Evolutionary conservation across 1,140 invertebrate species (phyloP).

Genomic region (Theocolax elegans): DNA sequence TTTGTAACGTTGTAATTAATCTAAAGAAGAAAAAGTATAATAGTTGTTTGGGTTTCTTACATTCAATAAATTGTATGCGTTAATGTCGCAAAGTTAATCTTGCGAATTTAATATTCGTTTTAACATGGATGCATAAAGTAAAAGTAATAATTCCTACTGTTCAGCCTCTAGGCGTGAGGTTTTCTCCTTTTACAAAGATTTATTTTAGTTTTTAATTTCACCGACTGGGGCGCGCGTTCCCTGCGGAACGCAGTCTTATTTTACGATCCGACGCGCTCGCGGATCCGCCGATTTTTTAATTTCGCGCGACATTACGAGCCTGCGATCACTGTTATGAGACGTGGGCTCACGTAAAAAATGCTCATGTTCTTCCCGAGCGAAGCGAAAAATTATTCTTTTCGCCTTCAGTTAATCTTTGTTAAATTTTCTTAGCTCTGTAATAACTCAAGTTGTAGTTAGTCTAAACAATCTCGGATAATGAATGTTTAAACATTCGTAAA

Average conservation of each 20-base stretch:
- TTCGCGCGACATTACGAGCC: background rate
- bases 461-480: no score
- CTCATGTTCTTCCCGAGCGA: background rate
- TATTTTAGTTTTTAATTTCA: conserved; percentile 36
- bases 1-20: no score
- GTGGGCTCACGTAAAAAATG: background rate
- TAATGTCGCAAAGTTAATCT: conserved; percentile 7
- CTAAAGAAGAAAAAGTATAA: no score
- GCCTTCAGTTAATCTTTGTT: no score
- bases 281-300: conserved; percentile 24
- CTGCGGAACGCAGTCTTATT: conserved; percentile 23
- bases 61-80: no score
- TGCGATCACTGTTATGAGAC: background rate
- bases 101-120: conserved; percentile 13
- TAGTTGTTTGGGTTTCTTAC: no score
- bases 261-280: conserved; percentile 14
- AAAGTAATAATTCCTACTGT: conserved; percentile 6
- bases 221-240: conserved; percentile 1
- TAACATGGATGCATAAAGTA: conserved; percentile 7
- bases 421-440: no score
- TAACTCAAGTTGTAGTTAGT: no score
- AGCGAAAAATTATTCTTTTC: background rate
- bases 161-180: background rate
- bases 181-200: conserved; percentile 27
- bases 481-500: no score